These are phyloP conservation scores for Nomada lathburiana DNA, from an alignment of 2,888 invertebrate species.

Conservation along the genomic window DNA sequence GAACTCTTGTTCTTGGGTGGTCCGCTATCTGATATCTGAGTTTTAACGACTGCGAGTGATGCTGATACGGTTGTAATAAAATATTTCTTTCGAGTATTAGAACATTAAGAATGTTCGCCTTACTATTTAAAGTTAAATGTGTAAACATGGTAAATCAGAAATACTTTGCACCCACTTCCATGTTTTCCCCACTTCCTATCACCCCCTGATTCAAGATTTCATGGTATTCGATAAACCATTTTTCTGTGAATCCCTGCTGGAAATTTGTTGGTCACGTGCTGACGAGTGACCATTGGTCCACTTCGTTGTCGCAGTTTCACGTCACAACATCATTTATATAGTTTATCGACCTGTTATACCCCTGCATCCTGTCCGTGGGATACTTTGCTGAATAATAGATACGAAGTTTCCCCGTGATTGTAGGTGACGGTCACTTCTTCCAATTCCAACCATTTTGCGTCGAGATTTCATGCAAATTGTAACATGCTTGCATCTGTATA, in stretches of 20 bases:
- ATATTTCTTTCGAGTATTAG: too few species aligned
- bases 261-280: conserved; percentile 64
- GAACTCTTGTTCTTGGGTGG: neutral
- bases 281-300: conserved; percentile 59
- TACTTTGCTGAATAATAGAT: conserved; percentile 45
- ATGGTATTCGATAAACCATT: conserved; percentile 39
- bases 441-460: conserved; percentile 3
- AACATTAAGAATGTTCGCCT: too few species aligned
- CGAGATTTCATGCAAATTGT: neutral
- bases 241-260: conserved; percentile 40
- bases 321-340: conserved; percentile 64
- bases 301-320: conserved; percentile 57
- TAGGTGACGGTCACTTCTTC: neutral
- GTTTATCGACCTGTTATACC: conserved; percentile 57
- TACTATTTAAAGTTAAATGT: too few species aligned
- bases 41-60: neutral
- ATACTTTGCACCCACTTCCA: neutral
- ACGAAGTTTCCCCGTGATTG: conserved; percentile 21
- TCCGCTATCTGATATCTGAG: neutral
- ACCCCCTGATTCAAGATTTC: conserved; percentile 25
- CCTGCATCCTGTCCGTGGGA: conserved; percentile 31
- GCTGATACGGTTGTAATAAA: too few species aligned
- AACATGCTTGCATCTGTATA: neutral
- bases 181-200: neutral
- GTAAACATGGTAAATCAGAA: neutral